A percentile compares a stretch with the other conserved stretches of the same genome.
phyloP scores from a whole-genome alignment of 2,797 vertebrate species.

The Spondyliosoma cantharus region DNA sequence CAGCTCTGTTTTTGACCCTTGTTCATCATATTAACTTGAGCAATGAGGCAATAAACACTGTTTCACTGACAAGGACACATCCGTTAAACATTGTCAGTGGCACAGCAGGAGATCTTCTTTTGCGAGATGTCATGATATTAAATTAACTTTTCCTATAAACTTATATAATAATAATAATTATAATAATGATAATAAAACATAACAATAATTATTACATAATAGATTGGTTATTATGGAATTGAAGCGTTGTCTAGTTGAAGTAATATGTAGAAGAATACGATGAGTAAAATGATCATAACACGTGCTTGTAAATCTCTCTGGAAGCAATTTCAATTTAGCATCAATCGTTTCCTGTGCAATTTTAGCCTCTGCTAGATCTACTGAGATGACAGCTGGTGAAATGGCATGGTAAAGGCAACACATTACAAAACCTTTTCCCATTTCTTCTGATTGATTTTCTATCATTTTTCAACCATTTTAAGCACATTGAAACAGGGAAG shows the following conservation, averaged over 20 bases:
- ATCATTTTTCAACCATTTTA: background rate
- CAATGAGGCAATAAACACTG: slow-evolving; percentile 28
- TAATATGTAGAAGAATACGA: background rate
- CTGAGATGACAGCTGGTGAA: background rate
- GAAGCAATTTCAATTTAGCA: background rate
- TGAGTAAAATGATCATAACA: background rate
- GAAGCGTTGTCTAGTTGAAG: background rate
- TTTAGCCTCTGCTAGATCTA: no score
- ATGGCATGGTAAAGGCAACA: background rate
- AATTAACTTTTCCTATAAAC: background rate
- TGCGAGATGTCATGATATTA: background rate
- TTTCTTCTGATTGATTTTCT: background rate
- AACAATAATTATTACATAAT: background rate
- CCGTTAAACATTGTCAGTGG: background rate
- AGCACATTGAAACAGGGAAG: background rate
- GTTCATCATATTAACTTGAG: slow-evolving; percentile 49
- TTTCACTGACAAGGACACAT: slow-evolving; percentile 7
- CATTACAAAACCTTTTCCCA: background rate
- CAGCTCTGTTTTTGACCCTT: slow-evolving; percentile 60
- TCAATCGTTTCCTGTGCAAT: background rate
- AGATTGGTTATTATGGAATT: background rate
- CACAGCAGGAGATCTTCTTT: background rate
- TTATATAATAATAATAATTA: no score
- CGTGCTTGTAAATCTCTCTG: background rate
- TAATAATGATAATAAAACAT: no score